Evolutionary conservation across 2,113 vertebrate species (phyloP).

Genomic region (Mormyrus lacerda): DNA sequence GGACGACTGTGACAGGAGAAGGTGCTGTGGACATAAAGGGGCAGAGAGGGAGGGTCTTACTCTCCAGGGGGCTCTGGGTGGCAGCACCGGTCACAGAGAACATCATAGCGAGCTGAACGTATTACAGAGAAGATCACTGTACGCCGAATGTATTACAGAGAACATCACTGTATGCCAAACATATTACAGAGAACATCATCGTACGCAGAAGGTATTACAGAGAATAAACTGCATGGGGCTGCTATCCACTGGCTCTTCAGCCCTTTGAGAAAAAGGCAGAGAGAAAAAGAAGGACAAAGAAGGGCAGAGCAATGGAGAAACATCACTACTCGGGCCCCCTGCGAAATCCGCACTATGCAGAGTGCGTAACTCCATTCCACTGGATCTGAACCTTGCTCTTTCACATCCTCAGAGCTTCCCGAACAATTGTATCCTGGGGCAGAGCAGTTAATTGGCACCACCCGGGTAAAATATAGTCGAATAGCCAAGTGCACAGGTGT

Average conservation of each 20-base stretch:
- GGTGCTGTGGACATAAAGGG: constrained; percentile 68
- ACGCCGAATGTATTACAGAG: neutral
- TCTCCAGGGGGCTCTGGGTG: neutral
- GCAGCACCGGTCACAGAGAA: neutral
- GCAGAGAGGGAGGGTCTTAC: constrained; percentile 21
- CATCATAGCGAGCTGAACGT: constrained; percentile 18
- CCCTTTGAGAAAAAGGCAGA: neutral
- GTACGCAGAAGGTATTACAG: neutral
- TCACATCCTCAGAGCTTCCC: neutral
- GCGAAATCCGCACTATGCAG: neutral
- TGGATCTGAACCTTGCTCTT: neutral
- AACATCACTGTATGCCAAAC: constrained; percentile 13
- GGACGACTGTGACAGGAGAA: constrained; percentile 79
- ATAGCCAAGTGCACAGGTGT: neutral
- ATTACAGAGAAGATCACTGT: constrained; percentile 12
- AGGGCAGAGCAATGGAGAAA: neutral
- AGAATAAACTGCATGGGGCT: neutral
- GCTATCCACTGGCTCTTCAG: neutral
- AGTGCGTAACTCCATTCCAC: neutral
- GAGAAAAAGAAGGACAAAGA: neutral
- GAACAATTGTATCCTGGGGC: neutral
- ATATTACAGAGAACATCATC: neutral
- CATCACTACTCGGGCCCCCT: neutral
- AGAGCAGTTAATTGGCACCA: neutral
- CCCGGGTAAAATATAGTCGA: neutral